phyloP scores from a whole-genome alignment of 2,113 vertebrate genomes.

The Sula dactylatra region DNA sequence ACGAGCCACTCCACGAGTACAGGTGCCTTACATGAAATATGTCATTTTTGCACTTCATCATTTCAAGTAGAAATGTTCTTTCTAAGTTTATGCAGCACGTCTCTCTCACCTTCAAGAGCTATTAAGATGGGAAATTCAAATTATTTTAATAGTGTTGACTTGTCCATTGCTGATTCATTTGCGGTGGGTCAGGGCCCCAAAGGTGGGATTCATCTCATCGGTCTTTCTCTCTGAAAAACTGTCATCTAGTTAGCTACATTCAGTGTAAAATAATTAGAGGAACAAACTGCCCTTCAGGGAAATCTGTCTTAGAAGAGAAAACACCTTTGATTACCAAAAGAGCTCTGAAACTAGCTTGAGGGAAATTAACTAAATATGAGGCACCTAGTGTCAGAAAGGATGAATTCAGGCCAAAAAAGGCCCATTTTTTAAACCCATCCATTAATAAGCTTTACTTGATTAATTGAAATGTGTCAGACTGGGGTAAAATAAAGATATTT shows the following conservation, averaged over 20 bases:
- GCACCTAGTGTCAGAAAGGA: background rate
- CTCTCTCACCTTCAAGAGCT: background rate
- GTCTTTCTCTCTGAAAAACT: background rate
- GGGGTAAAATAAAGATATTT: background rate
- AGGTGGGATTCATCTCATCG: background rate
- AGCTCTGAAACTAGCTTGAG: background rate
- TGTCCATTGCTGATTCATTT: background rate
- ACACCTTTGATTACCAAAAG: background rate
- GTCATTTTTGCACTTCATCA: fast-evolving
- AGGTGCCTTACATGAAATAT: background rate
- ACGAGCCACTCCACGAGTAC: background rate
- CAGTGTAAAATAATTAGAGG: background rate
- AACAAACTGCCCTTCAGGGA: background rate
- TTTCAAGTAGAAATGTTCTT: background rate
- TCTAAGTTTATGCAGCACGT: background rate
- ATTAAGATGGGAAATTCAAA: background rate
- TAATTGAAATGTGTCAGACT: background rate
- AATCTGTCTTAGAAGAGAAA: background rate
- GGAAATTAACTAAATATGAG: background rate
- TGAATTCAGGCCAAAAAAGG: background rate
- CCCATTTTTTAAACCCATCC: background rate
- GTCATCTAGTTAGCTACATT: background rate
- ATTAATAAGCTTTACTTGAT: background rate
- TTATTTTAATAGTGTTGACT: background rate
- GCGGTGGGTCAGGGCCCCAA: background rate